A percentile compares a stretch with the other conserved stretches of the same genome.
Evolutionary conservation across 2,113 vertebrate genomes (phyloP).

Genomic region (Dasyornis broadbenti): DNA sequence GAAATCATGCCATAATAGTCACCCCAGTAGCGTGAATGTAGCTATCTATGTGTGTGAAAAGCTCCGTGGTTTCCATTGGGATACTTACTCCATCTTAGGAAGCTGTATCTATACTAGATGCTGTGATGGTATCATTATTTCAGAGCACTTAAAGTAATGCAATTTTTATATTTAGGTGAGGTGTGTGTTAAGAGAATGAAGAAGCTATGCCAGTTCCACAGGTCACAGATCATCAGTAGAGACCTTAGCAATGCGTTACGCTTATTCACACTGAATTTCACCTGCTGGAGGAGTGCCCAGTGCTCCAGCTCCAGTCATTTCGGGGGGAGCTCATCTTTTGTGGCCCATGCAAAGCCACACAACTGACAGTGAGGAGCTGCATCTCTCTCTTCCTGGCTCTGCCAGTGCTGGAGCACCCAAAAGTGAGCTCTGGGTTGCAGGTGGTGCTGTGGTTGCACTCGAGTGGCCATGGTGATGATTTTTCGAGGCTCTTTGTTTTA

Average conservation of each 20-base stretch:
- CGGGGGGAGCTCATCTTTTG: background rate
- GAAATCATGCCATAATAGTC: background rate
- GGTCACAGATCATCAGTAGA: background rate
- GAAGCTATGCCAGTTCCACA: background rate
- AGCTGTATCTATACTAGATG: background rate
- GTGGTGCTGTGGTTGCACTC: background rate
- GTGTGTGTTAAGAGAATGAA: background rate
- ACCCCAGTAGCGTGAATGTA: background rate
- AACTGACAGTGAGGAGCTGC: background rate
- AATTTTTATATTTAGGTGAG: background rate
- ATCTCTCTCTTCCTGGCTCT: background rate
- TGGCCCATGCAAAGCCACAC: background rate
- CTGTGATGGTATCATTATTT: background rate
- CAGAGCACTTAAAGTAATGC: background rate
- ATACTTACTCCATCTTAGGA: background rate
- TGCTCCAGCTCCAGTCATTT: background rate
- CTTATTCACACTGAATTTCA: background rate
- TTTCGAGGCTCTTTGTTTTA: background rate
- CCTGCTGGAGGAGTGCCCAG: background rate
- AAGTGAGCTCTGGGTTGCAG: background rate
- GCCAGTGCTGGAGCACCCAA: background rate
- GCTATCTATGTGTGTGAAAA: background rate
- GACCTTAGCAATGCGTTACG: background rate
- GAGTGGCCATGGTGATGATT: rapidly evolving
- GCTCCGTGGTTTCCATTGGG: background rate